A percentile compares a stretch with the other conserved stretches of the same genome.
Evolutionary conservation across 2,888 invertebrate genomes (phyloP).

Genomic region (Lasioglossum oenotherae): DNA sequence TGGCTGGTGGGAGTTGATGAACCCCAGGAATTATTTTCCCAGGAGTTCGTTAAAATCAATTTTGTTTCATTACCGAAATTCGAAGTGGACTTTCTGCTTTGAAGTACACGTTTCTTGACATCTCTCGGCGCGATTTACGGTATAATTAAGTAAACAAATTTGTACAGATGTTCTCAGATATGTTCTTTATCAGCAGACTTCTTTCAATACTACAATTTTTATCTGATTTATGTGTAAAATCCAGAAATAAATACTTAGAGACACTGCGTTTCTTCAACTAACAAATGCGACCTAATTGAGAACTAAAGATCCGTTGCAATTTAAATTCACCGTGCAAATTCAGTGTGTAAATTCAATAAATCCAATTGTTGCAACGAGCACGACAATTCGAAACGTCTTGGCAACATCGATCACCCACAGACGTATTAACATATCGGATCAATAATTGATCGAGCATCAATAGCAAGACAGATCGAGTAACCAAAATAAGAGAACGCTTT

Average conservation of each 20-base stretch:
- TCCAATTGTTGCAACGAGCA: neutral
- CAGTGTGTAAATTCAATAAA: neutral
- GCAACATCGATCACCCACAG: neutral
- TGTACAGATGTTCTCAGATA: neutral
- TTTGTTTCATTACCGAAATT: too few relatives aligned
- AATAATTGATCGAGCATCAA: conserved; percentile 30
- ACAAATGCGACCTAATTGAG: neutral
- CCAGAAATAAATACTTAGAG: neutral
- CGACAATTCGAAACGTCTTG: neutral
- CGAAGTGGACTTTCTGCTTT: neutral
- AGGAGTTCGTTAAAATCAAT: neutral
- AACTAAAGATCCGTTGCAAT: neutral
- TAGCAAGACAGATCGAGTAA: neutral
- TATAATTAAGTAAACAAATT: neutral
- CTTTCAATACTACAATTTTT: neutral
- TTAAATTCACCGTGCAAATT: neutral
- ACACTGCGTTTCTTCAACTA: neutral
- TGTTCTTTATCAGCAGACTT: neutral
- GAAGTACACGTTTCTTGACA: neutral
- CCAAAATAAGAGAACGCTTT: neutral
- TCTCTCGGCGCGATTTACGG: too few relatives aligned
- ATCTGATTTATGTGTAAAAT: neutral
- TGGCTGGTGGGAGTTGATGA: neutral
- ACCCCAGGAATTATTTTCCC: neutral
- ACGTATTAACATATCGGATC: neutral